Percentiles rank a stretch among this genome's conserved stretches.
These are phyloP conservation scores for Empidonax traillii DNA, from an alignment of 2,113 vertebrate species.

Conservation along the genomic window DNA sequence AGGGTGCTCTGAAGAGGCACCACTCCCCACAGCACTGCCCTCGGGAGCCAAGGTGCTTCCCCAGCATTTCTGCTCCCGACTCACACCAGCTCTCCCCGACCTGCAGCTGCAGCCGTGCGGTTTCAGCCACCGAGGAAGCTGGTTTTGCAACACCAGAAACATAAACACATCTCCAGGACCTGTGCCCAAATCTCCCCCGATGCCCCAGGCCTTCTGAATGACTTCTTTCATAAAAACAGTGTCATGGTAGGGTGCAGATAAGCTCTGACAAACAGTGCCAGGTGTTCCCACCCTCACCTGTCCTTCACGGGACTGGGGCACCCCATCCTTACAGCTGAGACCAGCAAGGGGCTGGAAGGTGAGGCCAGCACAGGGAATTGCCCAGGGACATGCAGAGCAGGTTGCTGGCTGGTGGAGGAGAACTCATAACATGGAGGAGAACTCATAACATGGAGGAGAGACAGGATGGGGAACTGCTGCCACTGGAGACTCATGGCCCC, in stretches of 20 bases:
- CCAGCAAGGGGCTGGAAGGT: neutral
- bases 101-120: neutral
- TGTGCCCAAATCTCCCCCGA: neutral
- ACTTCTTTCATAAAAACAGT: neutral
- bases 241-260: neutral
- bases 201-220: neutral
- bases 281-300: neutral
- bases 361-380: neutral
- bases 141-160: neutral
- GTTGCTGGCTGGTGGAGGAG: neutral
- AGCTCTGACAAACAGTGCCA: neutral
- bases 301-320: neutral
- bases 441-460: neutral
- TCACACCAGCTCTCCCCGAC: neutral
- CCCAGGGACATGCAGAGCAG: fast-evolving
- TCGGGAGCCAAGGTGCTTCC: neutral
- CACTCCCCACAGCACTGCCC: fast-evolving
- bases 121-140: neutral
- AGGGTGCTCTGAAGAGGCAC: fast-evolving
- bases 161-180: neutral
- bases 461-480: neutral
- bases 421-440: neutral
- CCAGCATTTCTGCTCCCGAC: neutral
- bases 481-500: fast-evolving
- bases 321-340: neutral